Base-by-base conservation (phyloP, 1,140 invertebrate species). In the Himalopsyche phryganea region DNA sequence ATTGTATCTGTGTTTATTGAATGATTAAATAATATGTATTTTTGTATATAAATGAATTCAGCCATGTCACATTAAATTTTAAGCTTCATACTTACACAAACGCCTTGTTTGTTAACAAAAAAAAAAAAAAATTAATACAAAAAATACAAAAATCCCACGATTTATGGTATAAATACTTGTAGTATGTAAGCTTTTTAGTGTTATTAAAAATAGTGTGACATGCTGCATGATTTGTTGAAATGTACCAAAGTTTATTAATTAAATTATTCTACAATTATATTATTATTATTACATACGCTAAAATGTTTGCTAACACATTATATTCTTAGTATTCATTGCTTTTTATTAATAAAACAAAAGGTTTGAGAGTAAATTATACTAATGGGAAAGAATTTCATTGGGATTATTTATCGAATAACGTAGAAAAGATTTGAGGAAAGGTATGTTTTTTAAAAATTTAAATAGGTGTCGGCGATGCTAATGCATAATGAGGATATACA, bases 211-310 rank as follows among this genome's bases (percentile, higher is more conserved):
- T 33, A 18, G 35, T 19, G 60, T 62, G 60, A 62, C 57, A 62
- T 62, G 55, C 50, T 62, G 55, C 44, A 38, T 62, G 55, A 48
- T 50, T 62, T 58, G 55, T 62, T 62, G 58, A 54, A 20, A 54
- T 58, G 52, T 62, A 62, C 60, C 60, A 62, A 62, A 62, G 60
- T 62, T 62, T 62, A 62, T 46, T 15, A 46, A 58, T 46, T 46
- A 46, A 28, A 28, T 58, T 58, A 58, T 46, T 50, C 36, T 58
- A 58, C 4, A 58, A 47, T 58, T 28, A 28, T 28, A 28, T 51
- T 51, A 40, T 41, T 28, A 28, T 28, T 28, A 28, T 5, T 28
- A 28, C 4, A 28, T 28, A 28, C 3, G 23, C 23, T 28, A 28
- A 28, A n/a, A 40, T 40, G 11, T 40, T 15, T 40, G 38, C 11